Conservation (phyloP, 2,888 invertebrate species). For the Onchidella celtica region DNA sequence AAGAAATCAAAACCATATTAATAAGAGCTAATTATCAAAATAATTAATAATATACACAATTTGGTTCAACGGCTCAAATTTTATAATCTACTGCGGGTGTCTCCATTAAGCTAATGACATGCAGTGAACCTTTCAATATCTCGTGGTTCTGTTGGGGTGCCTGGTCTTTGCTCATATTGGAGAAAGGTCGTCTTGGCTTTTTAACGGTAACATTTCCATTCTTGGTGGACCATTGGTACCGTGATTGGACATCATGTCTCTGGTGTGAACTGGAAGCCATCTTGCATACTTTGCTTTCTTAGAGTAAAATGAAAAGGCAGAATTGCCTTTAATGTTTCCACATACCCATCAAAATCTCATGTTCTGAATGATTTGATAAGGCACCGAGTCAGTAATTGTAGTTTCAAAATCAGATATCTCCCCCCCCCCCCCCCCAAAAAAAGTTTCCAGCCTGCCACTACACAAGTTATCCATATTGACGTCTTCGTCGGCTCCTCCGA, state of each 20-base stretch:
- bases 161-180: slow-evolving; percentile 48
- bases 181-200: slow-evolving; percentile 34
- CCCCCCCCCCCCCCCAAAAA: background rate
- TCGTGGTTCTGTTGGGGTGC: slow-evolving; percentile 15
- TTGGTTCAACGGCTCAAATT: no score
- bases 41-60: no score
- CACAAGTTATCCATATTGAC: background rate
- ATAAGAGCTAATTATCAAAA: no score
- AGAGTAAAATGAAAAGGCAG: background rate
- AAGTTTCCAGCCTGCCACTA: background rate
- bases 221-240: background rate
- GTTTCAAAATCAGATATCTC: slow-evolving; percentile 1
- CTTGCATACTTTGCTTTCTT: slow-evolving; percentile 47
- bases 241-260: slow-evolving; percentile 35
- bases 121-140: slow-evolving; percentile 45
- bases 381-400: background rate
- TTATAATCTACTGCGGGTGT: slow-evolving; percentile 31
- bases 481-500: background rate
- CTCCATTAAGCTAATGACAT: slow-evolving; percentile 48
- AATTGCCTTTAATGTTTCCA: slow-evolving; percentile 12
- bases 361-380: slow-evolving; percentile 16
- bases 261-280: slow-evolving; percentile 48
- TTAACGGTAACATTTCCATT: background rate
- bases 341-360: slow-evolving; percentile 27
- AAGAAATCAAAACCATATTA: no score